A percentile compares a stretch with the other conserved stretches of the same genome.
Evolutionary conservation across 1,140 invertebrate species (phyloP).

Genomic region (Pseudachorutes palmiensis): DNA sequence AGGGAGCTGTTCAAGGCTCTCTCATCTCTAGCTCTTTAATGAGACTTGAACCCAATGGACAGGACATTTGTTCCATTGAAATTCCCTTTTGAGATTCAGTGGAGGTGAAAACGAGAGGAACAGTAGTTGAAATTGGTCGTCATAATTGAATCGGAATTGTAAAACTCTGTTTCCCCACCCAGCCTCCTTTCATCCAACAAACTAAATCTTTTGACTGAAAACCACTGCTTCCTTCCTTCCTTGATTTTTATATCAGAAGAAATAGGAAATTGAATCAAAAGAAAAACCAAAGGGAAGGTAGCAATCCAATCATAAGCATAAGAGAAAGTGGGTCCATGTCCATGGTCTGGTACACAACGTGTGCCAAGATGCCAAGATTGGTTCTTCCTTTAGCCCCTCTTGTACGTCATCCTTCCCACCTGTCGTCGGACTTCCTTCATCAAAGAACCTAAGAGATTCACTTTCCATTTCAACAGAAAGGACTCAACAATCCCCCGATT

Average conservation of each 20-base stretch:
- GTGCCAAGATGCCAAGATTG: too few relatives aligned
- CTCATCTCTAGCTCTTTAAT: too few relatives aligned
- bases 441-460: not conserved
- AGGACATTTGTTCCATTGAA: not conserved
- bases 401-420: not conserved
- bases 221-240: too few relatives aligned
- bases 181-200: too few relatives aligned
- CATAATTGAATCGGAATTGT: not conserved
- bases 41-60: not conserved
- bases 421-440: not conserved
- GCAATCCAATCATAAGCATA: not conserved
- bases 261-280: not conserved
- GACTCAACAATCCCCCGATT: not conserved
- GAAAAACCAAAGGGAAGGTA: not conserved
- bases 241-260: not conserved
- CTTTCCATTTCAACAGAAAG: not conserved
- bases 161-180: too few relatives aligned
- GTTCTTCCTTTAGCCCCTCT: too few relatives aligned
- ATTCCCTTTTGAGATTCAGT: not conserved
- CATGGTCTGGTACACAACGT: too few relatives aligned
- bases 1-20: too few relatives aligned
- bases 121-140: not conserved
- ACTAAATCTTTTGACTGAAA: too few relatives aligned
- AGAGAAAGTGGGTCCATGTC: too few relatives aligned
- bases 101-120: constrained; percentile 2